phyloP scores from a whole-genome alignment of 2,113 vertebrate genomes.

The Cryptoleucopteryx plumbea region DNA sequence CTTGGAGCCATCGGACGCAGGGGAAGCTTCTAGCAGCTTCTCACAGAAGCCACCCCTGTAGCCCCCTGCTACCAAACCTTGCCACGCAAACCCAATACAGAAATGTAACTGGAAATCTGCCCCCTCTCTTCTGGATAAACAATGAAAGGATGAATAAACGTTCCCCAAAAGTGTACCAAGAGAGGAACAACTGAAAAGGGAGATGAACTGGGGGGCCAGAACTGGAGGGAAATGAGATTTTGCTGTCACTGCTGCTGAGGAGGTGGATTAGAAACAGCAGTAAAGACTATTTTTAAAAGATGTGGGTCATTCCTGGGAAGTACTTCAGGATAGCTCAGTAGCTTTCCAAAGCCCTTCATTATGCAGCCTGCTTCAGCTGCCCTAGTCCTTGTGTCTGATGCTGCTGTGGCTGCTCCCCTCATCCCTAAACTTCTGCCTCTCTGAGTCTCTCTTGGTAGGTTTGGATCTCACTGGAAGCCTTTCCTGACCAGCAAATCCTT shows the following conservation, averaged over 20 bases:
- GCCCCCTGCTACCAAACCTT: no score
- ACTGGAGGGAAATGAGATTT: background rate
- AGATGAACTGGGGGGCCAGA: background rate
- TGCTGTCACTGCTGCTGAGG: background rate
- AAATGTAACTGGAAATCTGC: background rate
- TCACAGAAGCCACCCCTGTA: no score
- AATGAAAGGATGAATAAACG: background rate
- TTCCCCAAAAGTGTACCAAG: background rate
- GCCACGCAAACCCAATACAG: no score
- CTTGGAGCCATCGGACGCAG: no score
- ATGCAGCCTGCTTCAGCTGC: background rate
- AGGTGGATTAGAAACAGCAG: background rate
- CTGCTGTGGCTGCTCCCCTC: background rate
- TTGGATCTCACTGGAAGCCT: background rate
- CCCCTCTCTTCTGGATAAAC: background rate
- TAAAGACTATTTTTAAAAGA: background rate
- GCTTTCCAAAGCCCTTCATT: background rate
- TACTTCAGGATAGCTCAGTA: background rate
- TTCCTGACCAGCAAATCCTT: background rate
- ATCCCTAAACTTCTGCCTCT: background rate
- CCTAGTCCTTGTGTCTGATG: background rate
- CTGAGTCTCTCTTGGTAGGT: background rate
- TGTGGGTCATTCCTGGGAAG: background rate
- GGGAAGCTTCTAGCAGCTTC: no score
- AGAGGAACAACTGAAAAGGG: background rate